Conservation (phyloP, 2,888 invertebrate genomes). For the Parochlus steinenii region DNA sequence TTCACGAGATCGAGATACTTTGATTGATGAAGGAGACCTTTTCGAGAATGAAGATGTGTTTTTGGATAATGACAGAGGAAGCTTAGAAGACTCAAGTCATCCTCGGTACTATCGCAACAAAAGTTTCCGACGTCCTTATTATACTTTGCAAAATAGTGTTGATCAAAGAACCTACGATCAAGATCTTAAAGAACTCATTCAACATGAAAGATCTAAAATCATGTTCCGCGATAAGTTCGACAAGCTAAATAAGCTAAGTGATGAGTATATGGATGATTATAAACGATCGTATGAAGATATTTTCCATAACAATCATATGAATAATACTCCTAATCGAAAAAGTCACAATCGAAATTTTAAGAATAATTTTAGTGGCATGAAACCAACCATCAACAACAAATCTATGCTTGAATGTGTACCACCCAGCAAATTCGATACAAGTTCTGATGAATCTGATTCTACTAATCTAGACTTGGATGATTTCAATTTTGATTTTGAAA, state of each 20-base stretch:
- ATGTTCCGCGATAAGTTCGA: slow-evolving; percentile 26
- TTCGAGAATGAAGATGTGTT: slow-evolving; percentile 10
- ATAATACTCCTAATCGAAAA: too few species aligned
- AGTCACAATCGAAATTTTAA: slow-evolving; percentile 10
- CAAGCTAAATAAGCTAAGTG: slow-evolving; percentile 19
- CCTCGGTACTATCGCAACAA: slow-evolving; percentile 1
- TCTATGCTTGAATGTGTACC: slow-evolving; percentile 28
- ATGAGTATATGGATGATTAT: slow-evolving; percentile 20
- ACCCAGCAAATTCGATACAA: slow-evolving; percentile 27
- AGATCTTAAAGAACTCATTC: slow-evolving; percentile 27
- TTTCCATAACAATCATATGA: slow-evolving; percentile 1
- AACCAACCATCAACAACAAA: slow-evolving; percentile 23
- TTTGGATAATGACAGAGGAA: slow-evolving; percentile 9
- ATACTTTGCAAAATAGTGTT: slow-evolving; percentile 4
- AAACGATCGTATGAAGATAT: slow-evolving; percentile 11
- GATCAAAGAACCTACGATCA: slow-evolving; percentile 17
- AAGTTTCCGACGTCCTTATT: slow-evolving; percentile 6
- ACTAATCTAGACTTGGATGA: slow-evolving; percentile 30
- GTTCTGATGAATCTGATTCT: slow-evolving; percentile 29
- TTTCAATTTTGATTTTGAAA: slow-evolving; percentile 30
- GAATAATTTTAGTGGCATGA: slow-evolving; percentile 5
- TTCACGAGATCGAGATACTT: slow-evolving; percentile 9
- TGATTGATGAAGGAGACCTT: slow-evolving; percentile 6
- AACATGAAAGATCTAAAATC: slow-evolving; percentile 26
- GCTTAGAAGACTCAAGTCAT: slow-evolving; percentile 9